Conservation (phyloP, 2,797 vertebrate species). For the Neostethus bicornis region DNA sequence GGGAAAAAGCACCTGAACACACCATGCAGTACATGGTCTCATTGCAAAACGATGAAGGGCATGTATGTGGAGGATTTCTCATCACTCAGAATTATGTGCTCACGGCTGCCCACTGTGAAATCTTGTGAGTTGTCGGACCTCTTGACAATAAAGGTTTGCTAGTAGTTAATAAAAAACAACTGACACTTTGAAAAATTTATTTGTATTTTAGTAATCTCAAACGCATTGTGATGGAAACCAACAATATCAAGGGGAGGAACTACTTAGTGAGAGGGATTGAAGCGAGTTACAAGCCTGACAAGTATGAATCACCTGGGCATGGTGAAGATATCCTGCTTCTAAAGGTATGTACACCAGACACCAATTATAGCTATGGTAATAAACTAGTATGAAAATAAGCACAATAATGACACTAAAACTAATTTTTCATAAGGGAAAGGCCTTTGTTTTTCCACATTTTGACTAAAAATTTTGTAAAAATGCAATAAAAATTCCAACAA, state of each 20-base stretch:
- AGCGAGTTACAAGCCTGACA: constrained; percentile 13
- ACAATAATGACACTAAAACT: no score
- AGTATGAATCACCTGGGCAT: fast-evolving
- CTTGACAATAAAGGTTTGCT: not conserved
- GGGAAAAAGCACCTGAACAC: not conserved
- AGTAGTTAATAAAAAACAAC: fast-evolving
- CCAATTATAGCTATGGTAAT: no score
- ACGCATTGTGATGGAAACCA: constrained; percentile 53
- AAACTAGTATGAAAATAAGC: no score
- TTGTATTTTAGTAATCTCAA: constrained; percentile 2
- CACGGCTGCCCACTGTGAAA: constrained; percentile 69
- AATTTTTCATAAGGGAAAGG: no score
- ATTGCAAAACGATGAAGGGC: not conserved
- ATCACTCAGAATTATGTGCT: constrained; percentile 63
- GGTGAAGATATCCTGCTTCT: constrained; percentile 71
- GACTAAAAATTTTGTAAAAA: no score
- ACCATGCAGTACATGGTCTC: constrained; percentile 70
- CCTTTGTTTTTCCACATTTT: no score
- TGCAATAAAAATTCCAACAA: no score
- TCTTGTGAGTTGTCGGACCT: constrained; percentile 10
- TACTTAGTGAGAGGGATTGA: constrained; percentile 4
- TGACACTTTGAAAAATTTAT: no score
- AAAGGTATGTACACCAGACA: constrained; percentile 46
- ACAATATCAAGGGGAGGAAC: constrained; percentile 32
- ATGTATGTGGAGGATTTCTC: constrained; percentile 70